A percentile compares a stretch with the other conserved stretches of the same genome.
Evolutionary conservation across 2,797 vertebrate species (phyloP).

Genomic region (Sylvia borin): DNA sequence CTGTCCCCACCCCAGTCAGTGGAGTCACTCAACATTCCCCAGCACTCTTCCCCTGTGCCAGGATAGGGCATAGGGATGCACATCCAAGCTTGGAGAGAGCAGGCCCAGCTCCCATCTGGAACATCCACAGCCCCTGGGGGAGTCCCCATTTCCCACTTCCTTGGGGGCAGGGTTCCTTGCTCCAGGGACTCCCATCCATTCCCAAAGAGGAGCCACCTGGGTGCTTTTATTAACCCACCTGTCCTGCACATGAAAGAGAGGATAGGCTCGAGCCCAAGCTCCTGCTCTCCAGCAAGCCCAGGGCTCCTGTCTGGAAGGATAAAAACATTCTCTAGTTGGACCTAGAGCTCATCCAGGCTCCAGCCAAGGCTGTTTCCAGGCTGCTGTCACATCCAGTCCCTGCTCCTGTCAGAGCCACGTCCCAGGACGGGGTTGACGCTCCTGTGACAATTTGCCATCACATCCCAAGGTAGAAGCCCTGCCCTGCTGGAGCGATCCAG

Average conservation of each 20-base stretch:
- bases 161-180: neutral
- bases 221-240: neutral
- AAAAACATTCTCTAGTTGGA: neutral
- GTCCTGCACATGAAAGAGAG: fast-evolving
- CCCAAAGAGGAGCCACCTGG: neutral
- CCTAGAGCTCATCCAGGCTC: neutral
- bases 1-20: neutral
- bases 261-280: fast-evolving
- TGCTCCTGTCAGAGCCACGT: neutral
- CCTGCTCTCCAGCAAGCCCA: neutral
- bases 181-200: neutral
- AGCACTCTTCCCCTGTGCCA: neutral
- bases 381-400: neutral
- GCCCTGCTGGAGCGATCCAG: fast-evolving
- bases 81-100: neutral
- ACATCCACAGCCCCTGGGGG: neutral
- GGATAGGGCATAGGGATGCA: neutral
- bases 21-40: neutral
- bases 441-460: neutral
- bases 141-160: too few species aligned
- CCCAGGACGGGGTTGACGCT: neutral
- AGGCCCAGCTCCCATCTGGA: neutral
- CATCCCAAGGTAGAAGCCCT: fast-evolving
- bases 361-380: neutral
- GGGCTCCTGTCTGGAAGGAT: fast-evolving